These are phyloP conservation scores for Pachyuromys duprasi DNA, from an alignment of 2,797 vertebrate species.

Conservation along the genomic window DNA sequence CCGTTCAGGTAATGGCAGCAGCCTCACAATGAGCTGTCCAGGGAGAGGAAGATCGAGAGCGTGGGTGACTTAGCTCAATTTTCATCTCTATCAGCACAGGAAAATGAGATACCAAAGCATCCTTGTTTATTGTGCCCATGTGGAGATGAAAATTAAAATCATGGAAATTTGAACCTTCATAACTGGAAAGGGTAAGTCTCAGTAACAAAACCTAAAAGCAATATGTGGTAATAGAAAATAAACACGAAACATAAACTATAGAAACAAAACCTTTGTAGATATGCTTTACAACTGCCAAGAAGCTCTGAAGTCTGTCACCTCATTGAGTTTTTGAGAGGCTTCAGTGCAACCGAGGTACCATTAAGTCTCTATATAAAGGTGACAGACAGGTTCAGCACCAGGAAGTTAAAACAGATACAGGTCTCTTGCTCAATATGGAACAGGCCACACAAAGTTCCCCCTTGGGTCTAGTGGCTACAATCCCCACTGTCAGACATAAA, in stretches of 20 bases:
- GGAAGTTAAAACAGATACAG: not conserved
- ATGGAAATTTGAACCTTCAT: not conserved
- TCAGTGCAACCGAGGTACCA: not conserved
- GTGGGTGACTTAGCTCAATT: not conserved
- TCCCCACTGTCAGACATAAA: not conserved
- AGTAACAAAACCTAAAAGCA: not conserved
- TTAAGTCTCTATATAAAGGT: not conserved
- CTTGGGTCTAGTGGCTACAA: not conserved
- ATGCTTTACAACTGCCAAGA: constrained; percentile 11
- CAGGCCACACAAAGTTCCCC: not conserved
- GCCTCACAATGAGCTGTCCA: not conserved
- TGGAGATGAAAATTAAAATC: constrained; percentile 41
- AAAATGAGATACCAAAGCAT: constrained; percentile 2
- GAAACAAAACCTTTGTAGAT: not conserved
- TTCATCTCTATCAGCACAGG: constrained; percentile 43
- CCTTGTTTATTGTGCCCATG: not conserved
- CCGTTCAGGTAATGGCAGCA: not conserved
- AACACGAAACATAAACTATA: not conserved
- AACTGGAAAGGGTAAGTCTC: not conserved
- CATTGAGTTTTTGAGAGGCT: not conserved
- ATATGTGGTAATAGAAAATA: not conserved
- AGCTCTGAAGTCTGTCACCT: not conserved
- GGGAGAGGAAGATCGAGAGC: not conserved
- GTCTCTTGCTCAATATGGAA: not conserved
- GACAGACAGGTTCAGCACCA: too few species aligned